phyloP scores from a whole-genome alignment of 2,797 vertebrate species.

The Chromobotia macracanthus region DNA sequence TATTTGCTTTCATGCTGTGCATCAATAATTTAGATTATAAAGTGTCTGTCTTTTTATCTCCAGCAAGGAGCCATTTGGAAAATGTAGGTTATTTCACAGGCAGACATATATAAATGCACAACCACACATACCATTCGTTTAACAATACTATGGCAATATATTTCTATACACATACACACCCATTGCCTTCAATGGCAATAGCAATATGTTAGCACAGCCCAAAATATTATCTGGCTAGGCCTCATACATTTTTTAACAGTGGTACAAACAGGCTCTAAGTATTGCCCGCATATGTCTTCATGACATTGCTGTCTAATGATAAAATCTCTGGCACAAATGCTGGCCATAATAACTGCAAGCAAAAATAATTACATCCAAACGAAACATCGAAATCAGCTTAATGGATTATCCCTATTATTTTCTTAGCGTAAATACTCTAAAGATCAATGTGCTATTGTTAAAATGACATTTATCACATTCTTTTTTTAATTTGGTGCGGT shows the following conservation, averaged over 20 bases:
- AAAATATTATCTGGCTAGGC: slow-evolving; percentile 21
- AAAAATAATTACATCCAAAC: slow-evolving; percentile 14
- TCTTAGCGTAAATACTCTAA: slow-evolving; percentile 1
- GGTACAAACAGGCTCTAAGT: slow-evolving; percentile 39
- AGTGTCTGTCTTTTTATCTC: slow-evolving; percentile 22
- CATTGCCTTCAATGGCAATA: slow-evolving; percentile 15
- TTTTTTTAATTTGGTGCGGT: neutral
- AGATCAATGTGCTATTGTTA: slow-evolving; percentile 18
- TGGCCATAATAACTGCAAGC: neutral
- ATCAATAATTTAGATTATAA: slow-evolving; percentile 53
- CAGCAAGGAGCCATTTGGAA: slow-evolving; percentile 24
- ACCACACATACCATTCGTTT: neutral
- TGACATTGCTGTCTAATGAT: slow-evolving; percentile 21
- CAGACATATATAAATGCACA: slow-evolving; percentile 6
- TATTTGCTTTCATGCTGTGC: slow-evolving; percentile 37
- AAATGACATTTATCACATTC: slow-evolving; percentile 10
- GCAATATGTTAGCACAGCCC: slow-evolving; percentile 27
- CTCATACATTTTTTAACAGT: slow-evolving; percentile 51
- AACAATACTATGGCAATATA: neutral
- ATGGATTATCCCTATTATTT: slow-evolving; percentile 35
- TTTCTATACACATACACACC: slow-evolving; percentile 16
- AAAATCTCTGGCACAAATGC: slow-evolving; percentile 31
- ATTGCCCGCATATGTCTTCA: slow-evolving; percentile 42
- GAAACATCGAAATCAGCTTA: slow-evolving; percentile 21
- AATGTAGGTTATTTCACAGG: slow-evolving; percentile 13